These are phyloP conservation scores for Blera fallax DNA, from an alignment of 2,888 invertebrate genomes.

Conservation along the genomic window DNA sequence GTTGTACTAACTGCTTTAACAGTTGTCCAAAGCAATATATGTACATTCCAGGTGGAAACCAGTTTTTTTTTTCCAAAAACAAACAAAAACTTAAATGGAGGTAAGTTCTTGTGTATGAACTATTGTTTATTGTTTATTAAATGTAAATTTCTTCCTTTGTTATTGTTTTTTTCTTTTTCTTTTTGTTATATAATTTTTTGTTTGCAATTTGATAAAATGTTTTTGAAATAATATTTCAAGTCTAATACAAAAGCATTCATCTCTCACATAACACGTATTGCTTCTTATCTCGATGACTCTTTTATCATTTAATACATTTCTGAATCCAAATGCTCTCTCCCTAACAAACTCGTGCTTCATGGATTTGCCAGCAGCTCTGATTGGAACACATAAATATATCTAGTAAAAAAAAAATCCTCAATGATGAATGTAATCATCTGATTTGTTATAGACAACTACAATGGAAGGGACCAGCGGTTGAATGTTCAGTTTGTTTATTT, in stretches of 20 bases:
- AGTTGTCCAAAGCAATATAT: too few species aligned
- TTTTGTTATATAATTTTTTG: neutral
- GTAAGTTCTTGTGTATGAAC: constrained; percentile 11
- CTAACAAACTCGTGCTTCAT: neutral
- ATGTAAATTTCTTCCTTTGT: constrained; percentile 37
- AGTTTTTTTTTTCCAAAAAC: neutral
- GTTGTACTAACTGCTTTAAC: too few species aligned
- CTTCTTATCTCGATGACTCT: neutral
- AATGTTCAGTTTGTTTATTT: neutral
- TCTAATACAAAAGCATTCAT: constrained; percentile 47
- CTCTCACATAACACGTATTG: constrained; percentile 15
- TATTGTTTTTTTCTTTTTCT: neutral
- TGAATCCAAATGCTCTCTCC: neutral
- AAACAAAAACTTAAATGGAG: neutral
- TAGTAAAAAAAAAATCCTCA: constrained; percentile 38
- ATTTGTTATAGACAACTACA: constrained; percentile 13
- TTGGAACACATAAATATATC: constrained; percentile 33
- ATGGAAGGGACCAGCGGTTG: constrained; percentile 39
- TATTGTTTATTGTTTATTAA: constrained; percentile 35
- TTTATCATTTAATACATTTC: constrained; percentile 6
- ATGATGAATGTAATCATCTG: constrained; percentile 32
- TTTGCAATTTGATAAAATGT: constrained; percentile 21
- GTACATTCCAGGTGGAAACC: too few species aligned
- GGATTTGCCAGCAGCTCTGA: constrained; percentile 10
- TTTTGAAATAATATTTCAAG: constrained; percentile 44